These are phyloP conservation scores for Varanus komodoensis DNA, from an alignment of 2,113 vertebrate species.

Conservation along the genomic window DNA sequence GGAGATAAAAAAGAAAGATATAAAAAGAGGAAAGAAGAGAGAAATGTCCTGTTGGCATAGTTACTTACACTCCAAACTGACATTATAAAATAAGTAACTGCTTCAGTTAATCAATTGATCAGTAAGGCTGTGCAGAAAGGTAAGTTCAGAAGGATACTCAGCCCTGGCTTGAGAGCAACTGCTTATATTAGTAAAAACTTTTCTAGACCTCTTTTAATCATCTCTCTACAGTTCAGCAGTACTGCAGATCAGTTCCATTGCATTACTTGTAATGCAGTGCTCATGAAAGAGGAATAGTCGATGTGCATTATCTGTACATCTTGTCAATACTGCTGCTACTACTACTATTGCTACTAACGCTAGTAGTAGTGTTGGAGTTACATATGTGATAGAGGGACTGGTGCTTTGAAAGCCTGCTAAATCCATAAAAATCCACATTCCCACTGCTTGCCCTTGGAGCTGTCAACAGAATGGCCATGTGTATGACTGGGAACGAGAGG, in stretches of 20 bases:
- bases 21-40: not conserved
- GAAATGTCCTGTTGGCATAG: constrained; percentile 43
- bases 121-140: constrained; percentile 10
- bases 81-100: not conserved
- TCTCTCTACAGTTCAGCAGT: not conserved
- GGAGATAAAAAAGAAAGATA: not conserved
- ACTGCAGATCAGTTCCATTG: too few species aligned
- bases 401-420: not conserved
- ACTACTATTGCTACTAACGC: too few species aligned
- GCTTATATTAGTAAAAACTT: not conserved
- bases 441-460: not conserved
- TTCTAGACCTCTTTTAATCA: not conserved
- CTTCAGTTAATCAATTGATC: too few species aligned
- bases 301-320: too few species aligned
- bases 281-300: too few species aligned
- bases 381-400: not conserved
- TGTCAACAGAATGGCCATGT: too few species aligned
- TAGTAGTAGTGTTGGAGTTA: not conserved
- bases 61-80: constrained; percentile 49
- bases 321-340: too few species aligned
- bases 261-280: too few species aligned
- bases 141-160: constrained; percentile 28
- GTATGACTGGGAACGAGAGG: too few species aligned
- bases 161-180: not conserved
- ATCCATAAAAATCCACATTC: not conserved